These are phyloP conservation scores for Myiopsitta monachus DNA, from an alignment of 2,113 vertebrate species.

Conservation along the genomic window DNA sequence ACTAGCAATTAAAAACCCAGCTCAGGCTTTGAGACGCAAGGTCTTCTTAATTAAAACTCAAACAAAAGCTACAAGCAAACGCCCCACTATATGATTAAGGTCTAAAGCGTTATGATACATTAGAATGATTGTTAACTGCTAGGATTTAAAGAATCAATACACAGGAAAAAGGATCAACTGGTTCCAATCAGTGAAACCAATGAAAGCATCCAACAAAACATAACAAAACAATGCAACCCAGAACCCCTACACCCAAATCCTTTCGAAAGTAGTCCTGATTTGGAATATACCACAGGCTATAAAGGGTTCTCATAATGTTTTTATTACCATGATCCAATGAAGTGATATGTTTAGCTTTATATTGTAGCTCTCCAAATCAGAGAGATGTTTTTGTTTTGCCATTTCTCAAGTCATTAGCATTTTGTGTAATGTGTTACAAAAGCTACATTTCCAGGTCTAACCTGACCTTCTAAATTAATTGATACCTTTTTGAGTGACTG, in stretches of 20 bases:
- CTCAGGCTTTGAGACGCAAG: slow-evolving; percentile 88
- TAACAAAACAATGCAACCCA: background rate
- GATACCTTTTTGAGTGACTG: background rate
- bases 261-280: slow-evolving; percentile 58
- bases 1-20: slow-evolving; percentile 91
- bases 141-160: slow-evolving; percentile 87
- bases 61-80: slow-evolving; percentile 91
- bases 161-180: slow-evolving; percentile 82
- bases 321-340: slow-evolving; percentile 47
- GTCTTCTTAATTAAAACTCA: slow-evolving; percentile 96
- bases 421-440: background rate
- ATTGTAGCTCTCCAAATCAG: background rate
- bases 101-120: slow-evolving; percentile 92
- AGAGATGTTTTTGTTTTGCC: background rate
- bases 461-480: slow-evolving; percentile 31
- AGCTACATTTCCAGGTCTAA: background rate
- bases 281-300: slow-evolving; percentile 57
- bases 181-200: slow-evolving; percentile 81
- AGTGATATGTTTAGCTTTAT: slow-evolving; percentile 41
- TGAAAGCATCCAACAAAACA: slow-evolving; percentile 55
- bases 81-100: slow-evolving; percentile 87
- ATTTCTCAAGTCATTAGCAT: background rate
- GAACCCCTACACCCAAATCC: slow-evolving; percentile 27
- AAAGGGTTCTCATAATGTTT: slow-evolving; percentile 50
- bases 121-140: slow-evolving; percentile 88